Conservation (phyloP, 2,113 vertebrate genomes). For the Cnemophilus loriae region DNA sequence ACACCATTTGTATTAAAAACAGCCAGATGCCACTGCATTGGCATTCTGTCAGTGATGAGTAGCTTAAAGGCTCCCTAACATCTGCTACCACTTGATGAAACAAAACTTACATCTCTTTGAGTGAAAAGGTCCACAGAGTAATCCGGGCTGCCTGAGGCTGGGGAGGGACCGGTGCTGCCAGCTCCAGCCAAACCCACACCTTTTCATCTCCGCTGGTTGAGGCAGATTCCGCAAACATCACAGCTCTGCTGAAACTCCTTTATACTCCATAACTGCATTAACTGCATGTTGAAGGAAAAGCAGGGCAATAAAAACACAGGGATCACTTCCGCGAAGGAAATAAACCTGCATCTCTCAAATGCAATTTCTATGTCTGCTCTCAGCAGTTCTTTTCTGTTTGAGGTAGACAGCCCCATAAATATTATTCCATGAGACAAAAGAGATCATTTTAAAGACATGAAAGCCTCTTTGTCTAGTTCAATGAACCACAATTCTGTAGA, state of each 20-base stretch:
- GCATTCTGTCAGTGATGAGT: background rate
- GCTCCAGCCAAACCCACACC: background rate
- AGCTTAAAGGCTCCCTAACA: slow-evolving; percentile 33
- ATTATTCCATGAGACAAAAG: background rate
- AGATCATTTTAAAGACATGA: background rate
- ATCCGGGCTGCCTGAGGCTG: background rate
- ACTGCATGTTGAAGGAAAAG: background rate
- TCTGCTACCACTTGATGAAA: slow-evolving; percentile 57
- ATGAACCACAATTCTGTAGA: background rate
- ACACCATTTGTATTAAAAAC: slow-evolving; percentile 1
- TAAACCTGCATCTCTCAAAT: background rate
- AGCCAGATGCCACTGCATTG: slow-evolving; percentile 20
- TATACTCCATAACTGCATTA: background rate
- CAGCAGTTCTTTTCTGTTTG: background rate
- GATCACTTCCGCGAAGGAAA: background rate
- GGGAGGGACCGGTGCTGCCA: background rate
- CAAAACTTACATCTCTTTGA: slow-evolving; percentile 41
- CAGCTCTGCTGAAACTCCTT: background rate
- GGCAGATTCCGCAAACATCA: background rate
- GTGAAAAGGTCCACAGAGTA: background rate
- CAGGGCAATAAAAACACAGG: background rate
- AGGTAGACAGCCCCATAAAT: background rate
- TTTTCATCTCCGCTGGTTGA: background rate
- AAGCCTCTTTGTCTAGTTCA: background rate
- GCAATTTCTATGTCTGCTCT: background rate